Evolutionary conservation across 1,140 invertebrate genomes (phyloP).

Genomic region (honey bee (Apis mellifera)): Amel_HAv3.1 CM009936.2:9505501-9506000

Average conservation of each 20-base stretch:
- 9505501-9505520: constrained; percentile 24
- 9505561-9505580: constrained; percentile 55
- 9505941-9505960: constrained; percentile 70
- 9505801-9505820: neutral
- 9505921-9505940: constrained; percentile 69
- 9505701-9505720: constrained; percentile 51
- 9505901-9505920: constrained; percentile 74
- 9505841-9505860: constrained; percentile 70
- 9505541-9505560: constrained; percentile 53
- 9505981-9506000: constrained; percentile 36
- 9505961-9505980: constrained; percentile 77
- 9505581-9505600: constrained; percentile 17
- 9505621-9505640: neutral
- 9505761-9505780: constrained; percentile 35
- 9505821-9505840: constrained; percentile 16
- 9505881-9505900: constrained; percentile 79
- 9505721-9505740: constrained; percentile 58
- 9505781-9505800: constrained; percentile 32
- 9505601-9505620: constrained; percentile 8
- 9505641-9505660: neutral
- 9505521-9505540: constrained; percentile 64
- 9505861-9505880: constrained; percentile 70
- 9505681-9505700: constrained; percentile 49
- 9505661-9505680: constrained; percentile 48
- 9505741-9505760: constrained; percentile 58